Conservation (phyloP, 2,113 vertebrate genomes). For the Tetrao urogallus region DNA sequence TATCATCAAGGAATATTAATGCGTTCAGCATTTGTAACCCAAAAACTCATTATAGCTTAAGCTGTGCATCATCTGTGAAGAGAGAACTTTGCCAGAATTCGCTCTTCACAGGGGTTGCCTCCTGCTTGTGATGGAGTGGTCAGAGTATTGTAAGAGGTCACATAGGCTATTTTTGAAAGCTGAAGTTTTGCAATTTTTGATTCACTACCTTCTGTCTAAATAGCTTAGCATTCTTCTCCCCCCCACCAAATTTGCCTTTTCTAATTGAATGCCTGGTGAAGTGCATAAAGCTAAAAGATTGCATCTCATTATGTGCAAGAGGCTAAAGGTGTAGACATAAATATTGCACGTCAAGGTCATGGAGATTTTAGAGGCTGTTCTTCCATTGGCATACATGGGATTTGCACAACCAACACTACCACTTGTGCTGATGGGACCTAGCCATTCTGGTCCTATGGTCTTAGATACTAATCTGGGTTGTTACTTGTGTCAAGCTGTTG, state of each 20-base stretch:
- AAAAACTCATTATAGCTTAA: slow-evolving; percentile 98
- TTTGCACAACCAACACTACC: slow-evolving; percentile 42
- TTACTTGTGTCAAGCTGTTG: background rate
- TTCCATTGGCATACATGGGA: slow-evolving; percentile 46
- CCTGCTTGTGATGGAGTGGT: slow-evolving; percentile 88
- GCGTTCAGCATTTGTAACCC: slow-evolving; percentile 98
- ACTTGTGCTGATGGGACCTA: background rate
- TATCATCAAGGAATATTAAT: slow-evolving; percentile 99
- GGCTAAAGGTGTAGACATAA: slow-evolving; percentile 49
- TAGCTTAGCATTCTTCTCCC: slow-evolving; percentile 58
- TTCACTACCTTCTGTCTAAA: slow-evolving; percentile 82
- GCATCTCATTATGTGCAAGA: slow-evolving; percentile 37
- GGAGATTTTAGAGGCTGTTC: slow-evolving; percentile 46
- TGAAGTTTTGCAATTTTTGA: slow-evolving; percentile 84
- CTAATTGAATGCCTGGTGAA: slow-evolving; percentile 70
- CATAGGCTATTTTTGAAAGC: slow-evolving; percentile 85
- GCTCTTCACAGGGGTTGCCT: slow-evolving; percentile 87
- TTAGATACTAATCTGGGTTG: background rate
- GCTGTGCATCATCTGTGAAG: slow-evolving; percentile 91
- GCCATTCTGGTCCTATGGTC: background rate
- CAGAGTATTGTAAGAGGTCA: slow-evolving; percentile 91
- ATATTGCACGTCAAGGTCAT: slow-evolving; percentile 65
- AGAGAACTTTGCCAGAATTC: slow-evolving; percentile 90
- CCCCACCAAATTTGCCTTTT: slow-evolving; percentile 25
- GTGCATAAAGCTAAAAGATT: slow-evolving; percentile 66